Conservation (phyloP, 2,888 invertebrate genomes). For the Adelphocoris suturalis region DNA sequence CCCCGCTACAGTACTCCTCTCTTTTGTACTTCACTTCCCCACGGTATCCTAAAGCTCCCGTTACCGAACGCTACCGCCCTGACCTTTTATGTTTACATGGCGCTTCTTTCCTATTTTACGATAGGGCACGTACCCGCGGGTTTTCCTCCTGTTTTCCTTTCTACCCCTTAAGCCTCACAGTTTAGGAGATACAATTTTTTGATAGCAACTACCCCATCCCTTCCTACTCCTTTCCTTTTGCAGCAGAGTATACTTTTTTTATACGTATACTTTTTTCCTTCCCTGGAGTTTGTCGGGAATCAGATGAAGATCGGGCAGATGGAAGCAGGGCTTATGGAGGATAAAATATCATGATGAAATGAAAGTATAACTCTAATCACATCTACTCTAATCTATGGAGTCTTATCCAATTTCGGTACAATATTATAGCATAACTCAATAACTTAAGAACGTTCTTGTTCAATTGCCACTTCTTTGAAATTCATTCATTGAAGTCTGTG, state of each 20-base stretch:
- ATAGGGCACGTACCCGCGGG: conserved; percentile 48
- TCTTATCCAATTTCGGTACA: background rate
- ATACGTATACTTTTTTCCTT: background rate
- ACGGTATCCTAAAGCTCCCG: background rate
- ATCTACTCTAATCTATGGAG: background rate
- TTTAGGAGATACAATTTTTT: conserved; percentile 63
- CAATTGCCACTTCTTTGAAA: too few relatives aligned
- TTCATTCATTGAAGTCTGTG: too few relatives aligned
- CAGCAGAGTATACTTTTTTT: background rate
- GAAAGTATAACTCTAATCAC: background rate
- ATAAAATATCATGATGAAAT: conserved; percentile 13
- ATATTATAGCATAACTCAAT: too few relatives aligned
- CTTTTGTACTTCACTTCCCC: too few relatives aligned
- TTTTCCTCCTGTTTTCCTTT: conserved; percentile 9
- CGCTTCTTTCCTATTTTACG: conserved; percentile 50
- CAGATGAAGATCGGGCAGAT: conserved; percentile 55
- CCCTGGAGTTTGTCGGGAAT: background rate
- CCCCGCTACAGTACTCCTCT: background rate
- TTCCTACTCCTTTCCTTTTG: background rate
- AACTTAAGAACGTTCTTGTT: too few relatives aligned
- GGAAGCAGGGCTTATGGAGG: conserved; percentile 52
- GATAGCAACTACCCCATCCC: background rate
- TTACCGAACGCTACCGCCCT: conserved; percentile 1
- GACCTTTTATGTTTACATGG: conserved; percentile 64
- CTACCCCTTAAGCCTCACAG: conserved; percentile 26